Evolutionary conservation across 2,888 invertebrate species (phyloP), one percentile per base, ranked within the genome.

Genomic region (Drosophila mercatorum): DNA sequence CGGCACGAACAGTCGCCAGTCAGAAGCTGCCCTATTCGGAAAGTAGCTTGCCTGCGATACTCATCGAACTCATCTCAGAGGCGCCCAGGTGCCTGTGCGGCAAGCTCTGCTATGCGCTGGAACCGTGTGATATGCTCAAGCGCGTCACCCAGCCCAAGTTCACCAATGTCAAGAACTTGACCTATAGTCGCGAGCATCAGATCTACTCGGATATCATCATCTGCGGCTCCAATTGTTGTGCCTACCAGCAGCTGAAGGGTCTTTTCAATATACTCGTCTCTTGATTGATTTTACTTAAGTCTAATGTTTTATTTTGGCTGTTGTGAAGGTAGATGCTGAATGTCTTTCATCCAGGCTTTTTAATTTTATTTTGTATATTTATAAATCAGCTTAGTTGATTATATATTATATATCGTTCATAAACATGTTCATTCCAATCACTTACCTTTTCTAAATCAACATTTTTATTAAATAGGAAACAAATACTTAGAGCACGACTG

Each of bases 131-230:
- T 40, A 55, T 92, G 2, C 64, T 90, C 40, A 89, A 91, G 53
- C 89, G 92, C 10, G 91, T 91, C 0, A 79, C 83, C 1, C 81
- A 91, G 73, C 88, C 92, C 0, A 91, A 90, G 38, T 88, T 93
- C 59, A 83, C 83, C 22, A 91, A 92, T 68, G 85, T 92, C 22
- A 92, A 92, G 53, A 80, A 91, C 64, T 81, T 93, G 1, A 86
- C 91, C 0, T 92, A 92, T 38, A 93, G 91, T 66, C 88, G 92
- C 8, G 92, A 92, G 80, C 92, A 91, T 67, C 79, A 91, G 55
- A 92, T 93, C 46, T 92, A 92, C 71, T 88, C 90, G 1, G 92
- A 93, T 70, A 86, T 91, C 17, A 90, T 92, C 22, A 69, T 92
- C 31, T 93, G 92, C 51, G 91, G 92, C 14, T 58, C 81, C 1